Percentiles rank a stretch among this genome's conserved stretches.
Conservation (phyloP, 2,797 vertebrate species). For the Cirrhinus molitorella region DNA sequence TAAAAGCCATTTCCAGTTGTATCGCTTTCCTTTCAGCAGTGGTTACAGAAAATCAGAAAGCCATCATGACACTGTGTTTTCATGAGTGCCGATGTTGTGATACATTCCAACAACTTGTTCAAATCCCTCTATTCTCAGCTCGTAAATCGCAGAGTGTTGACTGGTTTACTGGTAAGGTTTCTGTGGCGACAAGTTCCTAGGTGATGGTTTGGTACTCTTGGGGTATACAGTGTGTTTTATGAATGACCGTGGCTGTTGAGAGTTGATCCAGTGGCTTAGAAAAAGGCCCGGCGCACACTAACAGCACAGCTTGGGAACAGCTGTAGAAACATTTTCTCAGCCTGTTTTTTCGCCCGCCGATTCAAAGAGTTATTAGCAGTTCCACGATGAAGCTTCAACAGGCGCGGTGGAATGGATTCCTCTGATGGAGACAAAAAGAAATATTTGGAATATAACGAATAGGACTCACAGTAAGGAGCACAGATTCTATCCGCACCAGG, state of each 20-base stretch:
- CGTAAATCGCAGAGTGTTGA: slow-evolving; percentile 34
- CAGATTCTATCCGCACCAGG: slow-evolving; percentile 26
- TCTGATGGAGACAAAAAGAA: slow-evolving; percentile 46
- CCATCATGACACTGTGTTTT: background rate
- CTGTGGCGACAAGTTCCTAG: slow-evolving; percentile 40
- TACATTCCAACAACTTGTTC: slow-evolving; percentile 25
- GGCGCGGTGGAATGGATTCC: slow-evolving; percentile 53
- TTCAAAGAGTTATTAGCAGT: slow-evolving; percentile 61
- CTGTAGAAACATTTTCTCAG: slow-evolving; percentile 73
- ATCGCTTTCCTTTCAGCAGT: background rate
- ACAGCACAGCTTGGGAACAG: slow-evolving; percentile 65
- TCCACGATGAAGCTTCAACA: slow-evolving; percentile 58
- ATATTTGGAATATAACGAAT: slow-evolving; percentile 58
- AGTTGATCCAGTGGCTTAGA: slow-evolving; percentile 51
- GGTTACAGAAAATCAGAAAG: slow-evolving; percentile 7
- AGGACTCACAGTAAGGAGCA: slow-evolving; percentile 50
- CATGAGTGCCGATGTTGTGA: slow-evolving; percentile 14
- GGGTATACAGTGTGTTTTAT: slow-evolving; percentile 50
- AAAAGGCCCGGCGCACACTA: slow-evolving; percentile 53
- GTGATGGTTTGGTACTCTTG: slow-evolving; percentile 41
- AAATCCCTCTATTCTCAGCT: slow-evolving; percentile 21
- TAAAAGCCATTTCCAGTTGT: background rate
- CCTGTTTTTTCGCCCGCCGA: slow-evolving; percentile 57
- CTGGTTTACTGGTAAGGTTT: slow-evolving; percentile 36
- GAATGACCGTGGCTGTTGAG: slow-evolving; percentile 55